Percentiles rank a stretch among this genome's conserved stretches.
Conservation (phyloP, 1,140 invertebrate species). For the Aphis craccivora region DNA sequence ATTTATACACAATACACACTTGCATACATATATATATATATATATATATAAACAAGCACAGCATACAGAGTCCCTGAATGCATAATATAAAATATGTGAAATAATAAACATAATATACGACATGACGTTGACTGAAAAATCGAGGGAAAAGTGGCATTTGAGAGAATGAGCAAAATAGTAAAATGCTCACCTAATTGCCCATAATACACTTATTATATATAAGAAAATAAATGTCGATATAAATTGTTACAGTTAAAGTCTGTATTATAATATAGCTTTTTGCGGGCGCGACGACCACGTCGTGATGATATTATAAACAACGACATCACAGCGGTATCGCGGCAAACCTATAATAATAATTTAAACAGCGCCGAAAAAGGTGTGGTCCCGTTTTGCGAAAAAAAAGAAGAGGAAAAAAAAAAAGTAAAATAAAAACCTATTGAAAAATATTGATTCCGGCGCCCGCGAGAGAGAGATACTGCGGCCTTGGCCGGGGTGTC, state of each 20-base stretch:
- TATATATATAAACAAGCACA: too few relatives aligned
- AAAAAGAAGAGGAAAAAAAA: neutral
- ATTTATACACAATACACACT: too few relatives aligned
- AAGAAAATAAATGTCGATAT: too few relatives aligned
- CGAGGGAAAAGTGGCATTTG: neutral
- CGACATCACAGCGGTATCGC: neutral
- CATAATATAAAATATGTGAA: neutral
- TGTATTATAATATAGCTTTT: neutral
- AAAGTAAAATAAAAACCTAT: neutral
- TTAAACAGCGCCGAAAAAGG: neutral
- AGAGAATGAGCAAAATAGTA: too few relatives aligned
- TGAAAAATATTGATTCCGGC: constrained; percentile 34
- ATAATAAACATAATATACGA: neutral
- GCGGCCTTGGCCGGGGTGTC: constrained; percentile 22
- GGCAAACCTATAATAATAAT: neutral
- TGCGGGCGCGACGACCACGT: neutral
- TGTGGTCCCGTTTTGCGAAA: neutral
- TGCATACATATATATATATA: too few relatives aligned
- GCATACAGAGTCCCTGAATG: neutral
- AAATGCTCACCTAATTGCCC: neutral
- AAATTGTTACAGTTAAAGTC: neutral
- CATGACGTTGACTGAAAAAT: neutral
- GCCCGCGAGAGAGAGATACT: constrained; percentile 6
- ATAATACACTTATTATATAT: neutral
- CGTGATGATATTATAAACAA: neutral